Percentiles rank a stretch among this genome's conserved stretches.
phyloP scores from a whole-genome alignment of 1,140 invertebrate genomes.

The Euborellia annulipes region DNA sequence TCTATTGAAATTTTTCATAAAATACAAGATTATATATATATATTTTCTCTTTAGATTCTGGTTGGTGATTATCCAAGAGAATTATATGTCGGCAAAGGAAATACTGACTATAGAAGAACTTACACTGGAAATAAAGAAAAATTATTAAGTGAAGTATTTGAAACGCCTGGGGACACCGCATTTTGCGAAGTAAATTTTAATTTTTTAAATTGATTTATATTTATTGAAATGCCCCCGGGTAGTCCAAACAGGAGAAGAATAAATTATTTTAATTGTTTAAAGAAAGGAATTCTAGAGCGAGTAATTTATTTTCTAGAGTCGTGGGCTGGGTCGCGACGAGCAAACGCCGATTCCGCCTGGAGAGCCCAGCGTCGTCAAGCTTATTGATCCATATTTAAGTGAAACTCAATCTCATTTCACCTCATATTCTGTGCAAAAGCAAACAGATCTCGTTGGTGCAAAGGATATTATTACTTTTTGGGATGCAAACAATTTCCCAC shows the following conservation, averaged over 20 bases:
- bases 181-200: neutral
- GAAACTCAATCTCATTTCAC: conserved; percentile 18
- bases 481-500: conserved; percentile 17
- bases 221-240: no score
- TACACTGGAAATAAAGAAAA: conserved; percentile 24
- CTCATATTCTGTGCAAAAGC: conserved; percentile 14
- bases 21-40: no score
- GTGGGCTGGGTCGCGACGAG: conserved; percentile 17
- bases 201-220: no score
- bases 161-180: neutral
- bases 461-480: conserved; percentile 24
- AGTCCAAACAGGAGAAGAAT: no score
- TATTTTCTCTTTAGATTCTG: conserved; percentile 33
- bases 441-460: conserved; percentile 17
- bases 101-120: conserved; percentile 25
- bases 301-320: no score
- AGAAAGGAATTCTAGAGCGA: no score
- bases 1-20: no score
- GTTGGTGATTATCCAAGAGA: conserved; percentile 16
- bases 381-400: conserved; percentile 24
- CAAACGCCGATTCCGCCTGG: conserved; percentile 21
- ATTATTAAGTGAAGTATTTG: neutral
- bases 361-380: conserved; percentile 19
- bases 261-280: no score
- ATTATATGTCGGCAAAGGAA: conserved; percentile 12